Evolutionary conservation across 2,888 invertebrate genomes (phyloP), one percentile per base, ranked within the genome.

Genomic region (Lysandra coridon): DNA sequence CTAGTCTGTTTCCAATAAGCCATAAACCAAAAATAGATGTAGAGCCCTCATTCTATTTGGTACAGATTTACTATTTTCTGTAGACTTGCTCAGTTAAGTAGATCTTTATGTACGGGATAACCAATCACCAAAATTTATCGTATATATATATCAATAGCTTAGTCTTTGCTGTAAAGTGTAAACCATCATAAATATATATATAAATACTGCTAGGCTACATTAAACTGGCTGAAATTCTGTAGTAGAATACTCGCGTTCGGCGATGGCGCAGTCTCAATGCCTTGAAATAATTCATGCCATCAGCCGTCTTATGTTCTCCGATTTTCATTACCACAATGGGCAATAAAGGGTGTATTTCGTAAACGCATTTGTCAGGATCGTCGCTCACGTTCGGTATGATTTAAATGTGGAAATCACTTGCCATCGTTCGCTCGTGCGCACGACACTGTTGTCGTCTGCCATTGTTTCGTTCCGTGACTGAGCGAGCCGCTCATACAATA

Each of bases 381-480:
- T 12, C 4, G 69, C 33, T 76, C 76, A 76, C 76, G 76, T 33
- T 76, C 75, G 49, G 75, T 44, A 53, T 57, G 76, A 76, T 53
- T 76, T 76, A 76, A 76, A 53, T 53, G 76, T 76, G 30, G 53
- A 76, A 75, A 76, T 76, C 53, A 75, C 49, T 75, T 44, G 76
- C 53, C 53, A 53, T 30, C 23, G 57, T 33, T 30, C 33, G 76
- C 76, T 53, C 76, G 76, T 76, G 76, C 76, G 76, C 76, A 76
- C 76, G 76, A 76, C 76, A 53, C 76, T 30, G 30, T 37, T 76
- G 76, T 76, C 57, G 53, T 57, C 76, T 44, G 76, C 75, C 33
- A 76, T 76, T 76, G 76, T 76, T 76, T 76, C 23, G 17, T 53
- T 53, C 30, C 76, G 76, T 76, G 76, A 76, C 76, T 30, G 49